These are phyloP conservation scores for Oscheius sp. DNA, from an alignment of 2,888 invertebrate genomes.

Conservation along the genomic window DNA sequence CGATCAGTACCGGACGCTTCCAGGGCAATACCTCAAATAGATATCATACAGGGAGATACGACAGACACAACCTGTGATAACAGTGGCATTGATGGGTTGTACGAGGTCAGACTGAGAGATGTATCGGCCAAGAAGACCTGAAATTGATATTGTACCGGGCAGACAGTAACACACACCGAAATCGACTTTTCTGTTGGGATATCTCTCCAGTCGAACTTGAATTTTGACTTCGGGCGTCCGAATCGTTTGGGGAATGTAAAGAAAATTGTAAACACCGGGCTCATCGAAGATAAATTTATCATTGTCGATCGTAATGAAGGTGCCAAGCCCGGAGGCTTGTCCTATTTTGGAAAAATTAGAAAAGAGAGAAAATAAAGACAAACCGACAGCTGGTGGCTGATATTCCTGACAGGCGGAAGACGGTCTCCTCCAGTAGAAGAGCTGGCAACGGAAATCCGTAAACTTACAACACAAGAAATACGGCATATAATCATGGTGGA, in stretches of 20 bases:
- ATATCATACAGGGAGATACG: neutral
- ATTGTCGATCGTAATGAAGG: constrained; percentile 87
- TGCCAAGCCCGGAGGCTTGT: constrained; percentile 91
- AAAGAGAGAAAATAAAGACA: neutral
- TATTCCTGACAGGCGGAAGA: constrained; percentile 90
- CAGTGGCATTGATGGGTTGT: constrained; percentile 72
- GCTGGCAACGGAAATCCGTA: constrained; percentile 93
- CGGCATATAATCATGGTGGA: constrained; percentile 93
- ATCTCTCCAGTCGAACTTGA: constrained; percentile 70
- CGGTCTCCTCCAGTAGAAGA: constrained; percentile 87
- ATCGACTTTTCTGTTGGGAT: constrained; percentile 72
- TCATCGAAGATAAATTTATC: constrained; percentile 93
- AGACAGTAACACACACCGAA: constrained; percentile 56
- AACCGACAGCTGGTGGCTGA: constrained; percentile 66
- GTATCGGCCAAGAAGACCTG: constrained; percentile 63
- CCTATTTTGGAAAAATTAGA: constrained; percentile 76
- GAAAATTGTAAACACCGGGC: constrained; percentile 76
- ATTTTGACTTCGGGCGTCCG: constrained; percentile 69
- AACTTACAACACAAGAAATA: constrained; percentile 93
- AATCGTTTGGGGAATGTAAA: constrained; percentile 66
- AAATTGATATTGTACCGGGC: neutral
- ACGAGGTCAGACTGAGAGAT: constrained; percentile 70
- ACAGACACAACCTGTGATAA: constrained; percentile 70
- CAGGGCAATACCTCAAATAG: neutral
- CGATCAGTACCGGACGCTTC: constrained; percentile 64